Evolutionary conservation across 2,797 vertebrate genomes (phyloP).

Genomic region (Pagetopsis macropterus): DNA sequence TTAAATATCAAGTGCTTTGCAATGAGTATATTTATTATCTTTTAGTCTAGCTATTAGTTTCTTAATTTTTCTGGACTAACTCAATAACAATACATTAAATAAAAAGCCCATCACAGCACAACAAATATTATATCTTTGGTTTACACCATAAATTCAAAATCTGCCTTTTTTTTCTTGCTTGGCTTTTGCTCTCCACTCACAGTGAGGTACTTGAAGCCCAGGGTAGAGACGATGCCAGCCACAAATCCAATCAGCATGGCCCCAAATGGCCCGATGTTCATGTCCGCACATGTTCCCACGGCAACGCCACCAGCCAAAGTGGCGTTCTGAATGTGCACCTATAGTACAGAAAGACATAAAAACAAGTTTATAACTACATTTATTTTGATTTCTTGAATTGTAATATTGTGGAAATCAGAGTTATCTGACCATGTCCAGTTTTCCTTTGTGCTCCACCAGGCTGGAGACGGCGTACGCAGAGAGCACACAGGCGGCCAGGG

Average conservation of each 20-base stretch:
- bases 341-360: slow-evolving; percentile 18
- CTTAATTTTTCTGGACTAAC: neutral
- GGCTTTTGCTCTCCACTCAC: slow-evolving; percentile 81
- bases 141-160: neutral
- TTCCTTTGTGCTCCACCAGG: slow-evolving; percentile 89
- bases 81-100: neutral
- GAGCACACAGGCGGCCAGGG: slow-evolving; percentile 89
- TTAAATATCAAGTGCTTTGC: too few relatives aligned
- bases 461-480: slow-evolving; percentile 92
- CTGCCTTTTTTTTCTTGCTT: neutral
- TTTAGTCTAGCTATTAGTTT: too few relatives aligned
- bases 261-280: slow-evolving; percentile 85
- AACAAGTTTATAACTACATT: neutral
- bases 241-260: slow-evolving; percentile 92
- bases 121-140: too few relatives aligned
- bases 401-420: neutral
- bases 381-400: neutral
- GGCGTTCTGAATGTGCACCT: slow-evolving; percentile 98
- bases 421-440: slow-evolving; percentile 91
- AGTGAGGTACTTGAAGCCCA: slow-evolving; percentile 90
- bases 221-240: slow-evolving; percentile 90
- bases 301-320: slow-evolving; percentile 97
- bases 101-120: neutral
- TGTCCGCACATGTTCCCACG: slow-evolving; percentile 94
- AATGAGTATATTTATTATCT: too few relatives aligned